Base-by-base conservation (phyloP, 2,113 vertebrate species). In the Xerus inauris region DNA sequence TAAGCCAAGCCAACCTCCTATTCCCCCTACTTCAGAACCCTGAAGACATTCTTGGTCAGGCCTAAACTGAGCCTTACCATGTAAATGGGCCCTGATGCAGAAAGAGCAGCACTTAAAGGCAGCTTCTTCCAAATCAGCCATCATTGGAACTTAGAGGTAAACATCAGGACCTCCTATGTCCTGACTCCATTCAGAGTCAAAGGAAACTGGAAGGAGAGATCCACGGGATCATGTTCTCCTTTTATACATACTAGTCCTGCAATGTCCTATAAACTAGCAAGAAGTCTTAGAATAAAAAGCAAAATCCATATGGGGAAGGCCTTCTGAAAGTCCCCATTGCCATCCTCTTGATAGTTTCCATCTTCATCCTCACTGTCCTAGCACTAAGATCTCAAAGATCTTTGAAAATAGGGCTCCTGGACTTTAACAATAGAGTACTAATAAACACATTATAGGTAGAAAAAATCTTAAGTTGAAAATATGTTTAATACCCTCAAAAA, bases 201-300 rank as follows among this genome's bases (percentile, higher is more conserved):
- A 65, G 40, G 57, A 45, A n/a, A 32, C 12, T 17, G 20, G 24
- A 67, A 28, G 17, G 8, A 0, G 40, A 5, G 17, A 12, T 3
- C 35, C 7, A 26, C 14, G 35, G n/a, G 28, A 28, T 45, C 17
- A 7, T 38, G 54, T 59, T 28, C 16, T 13, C n/a, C 32, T 0
- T 16, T 6, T 0, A 0, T 16, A 38, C 14, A 38, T 3, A n/a
- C 35, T 0, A 4, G 14, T 64, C 38, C 9, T 24, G 2, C 45
- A 17, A 19, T 16, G 6, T 22, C 40, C 32, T 38, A 38, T 65
- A 26, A 54, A 5, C n/a, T 9, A 45, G 57, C 22, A 10, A n/a
- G 30, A 57, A 5, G 6, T 79, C 77, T 47, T 35, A 11, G 12
- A 54, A 54, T 1, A 6, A 57, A 73, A 47, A 45, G 6, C 17